These are phyloP conservation scores for Diaprepes abbreviatus DNA, from an alignment of 2,888 invertebrate species.

Conservation along the genomic window DNA sequence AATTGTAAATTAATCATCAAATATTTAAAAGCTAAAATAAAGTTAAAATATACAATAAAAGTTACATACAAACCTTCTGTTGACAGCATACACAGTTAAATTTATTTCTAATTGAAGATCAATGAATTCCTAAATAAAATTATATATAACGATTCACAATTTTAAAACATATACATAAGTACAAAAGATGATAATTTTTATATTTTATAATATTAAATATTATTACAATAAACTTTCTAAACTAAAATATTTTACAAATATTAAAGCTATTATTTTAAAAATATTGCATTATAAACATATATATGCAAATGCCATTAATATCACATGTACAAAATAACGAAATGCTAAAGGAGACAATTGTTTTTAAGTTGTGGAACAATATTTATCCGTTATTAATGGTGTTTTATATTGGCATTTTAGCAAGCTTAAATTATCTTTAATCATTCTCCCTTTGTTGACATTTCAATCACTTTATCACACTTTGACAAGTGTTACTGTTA, in stretches of 20 bases:
- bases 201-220: constrained; percentile 39
- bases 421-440: no score
- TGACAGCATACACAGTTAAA: neutral
- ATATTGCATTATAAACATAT: constrained; percentile 22
- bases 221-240: constrained; percentile 14
- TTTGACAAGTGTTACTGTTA: no score
- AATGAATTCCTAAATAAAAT: neutral
- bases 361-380: no score
- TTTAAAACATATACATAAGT: constrained; percentile 6
- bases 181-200: constrained; percentile 12
- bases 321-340: constrained; percentile 45
- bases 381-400: no score
- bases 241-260: constrained; percentile 20
- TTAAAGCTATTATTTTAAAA: constrained; percentile 25
- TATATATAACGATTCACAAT: neutral
- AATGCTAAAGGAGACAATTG: no score
- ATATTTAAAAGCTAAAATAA: constrained; percentile 12
- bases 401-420: no score
- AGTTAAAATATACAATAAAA: constrained; percentile 8
- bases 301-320: constrained; percentile 42
- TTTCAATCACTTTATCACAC: no score
- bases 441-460: no score
- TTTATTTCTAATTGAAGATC: neutral
- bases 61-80: neutral
- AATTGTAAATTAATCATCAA: constrained; percentile 1